phyloP scores from a whole-genome alignment of 2,888 invertebrate genomes.

The Ochropleura leucogaster region DNA sequence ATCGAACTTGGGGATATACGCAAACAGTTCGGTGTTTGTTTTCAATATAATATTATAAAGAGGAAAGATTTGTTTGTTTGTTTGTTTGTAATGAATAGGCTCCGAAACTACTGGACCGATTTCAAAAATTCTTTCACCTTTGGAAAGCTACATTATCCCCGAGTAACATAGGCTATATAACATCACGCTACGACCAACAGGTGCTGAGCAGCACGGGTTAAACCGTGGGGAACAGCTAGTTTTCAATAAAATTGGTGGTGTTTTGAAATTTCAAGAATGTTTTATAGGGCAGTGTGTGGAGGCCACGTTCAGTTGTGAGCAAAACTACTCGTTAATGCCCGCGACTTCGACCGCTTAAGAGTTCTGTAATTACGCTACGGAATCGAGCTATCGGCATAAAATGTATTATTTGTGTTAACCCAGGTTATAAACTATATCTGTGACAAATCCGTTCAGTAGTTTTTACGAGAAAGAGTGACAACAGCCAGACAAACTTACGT shows the following conservation, averaged over 20 bases:
- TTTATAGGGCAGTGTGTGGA: not conserved
- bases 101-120: no score
- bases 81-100: no score
- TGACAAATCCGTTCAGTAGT: not conserved
- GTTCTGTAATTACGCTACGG: not conserved
- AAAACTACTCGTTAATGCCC: not conserved
- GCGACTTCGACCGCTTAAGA: not conserved
- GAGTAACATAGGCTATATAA: no score
- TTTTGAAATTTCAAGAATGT: not conserved
- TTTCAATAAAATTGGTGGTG: not conserved
- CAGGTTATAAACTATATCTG: not conserved
- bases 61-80: no score
- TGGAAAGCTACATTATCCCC: no score
- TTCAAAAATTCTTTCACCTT: no score
- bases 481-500: no score
- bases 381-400: not conserved
- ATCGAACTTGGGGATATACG: no score
- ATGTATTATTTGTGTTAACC: not conserved
- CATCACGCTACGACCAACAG: no score
- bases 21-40: not conserved
- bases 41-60: not conserved
- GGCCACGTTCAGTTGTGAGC: not conserved
- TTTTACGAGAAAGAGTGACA: not conserved
- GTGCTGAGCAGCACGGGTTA: no score
- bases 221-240: no score